Conservation (phyloP, 1,140 invertebrate genomes). For the Nilaparvata lugens region DNA sequence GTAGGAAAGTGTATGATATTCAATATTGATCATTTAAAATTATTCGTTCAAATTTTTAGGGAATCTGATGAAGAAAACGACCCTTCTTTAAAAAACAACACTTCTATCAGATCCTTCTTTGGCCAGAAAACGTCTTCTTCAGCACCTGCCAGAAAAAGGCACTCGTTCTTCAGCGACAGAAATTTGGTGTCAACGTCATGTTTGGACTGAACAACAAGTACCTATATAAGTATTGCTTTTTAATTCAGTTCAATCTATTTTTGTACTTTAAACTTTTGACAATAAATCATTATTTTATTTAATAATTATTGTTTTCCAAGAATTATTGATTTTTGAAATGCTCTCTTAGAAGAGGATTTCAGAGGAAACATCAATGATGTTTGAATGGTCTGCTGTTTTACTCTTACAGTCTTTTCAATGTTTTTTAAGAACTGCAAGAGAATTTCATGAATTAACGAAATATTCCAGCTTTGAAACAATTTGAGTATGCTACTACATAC, state of each 20-base stretch:
- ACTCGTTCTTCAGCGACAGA: slow-evolving; percentile 16
- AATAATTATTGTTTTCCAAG: no score
- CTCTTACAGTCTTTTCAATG: no score
- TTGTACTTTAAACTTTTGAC: not conserved
- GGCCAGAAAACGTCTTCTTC: not conserved
- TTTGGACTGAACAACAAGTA: not conserved
- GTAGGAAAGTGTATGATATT: not conserved
- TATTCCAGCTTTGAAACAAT: no score
- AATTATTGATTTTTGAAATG: no score
- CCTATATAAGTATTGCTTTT: not conserved
- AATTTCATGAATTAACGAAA: no score
- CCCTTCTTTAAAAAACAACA: not conserved
- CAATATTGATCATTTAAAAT: not conserved
- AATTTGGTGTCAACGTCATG: not conserved
- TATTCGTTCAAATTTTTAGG: slow-evolving; percentile 9
- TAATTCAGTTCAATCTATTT: not conserved
- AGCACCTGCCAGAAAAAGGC: slow-evolving; percentile 5
- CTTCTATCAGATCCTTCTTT: slow-evolving; percentile 18
- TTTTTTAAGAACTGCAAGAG: no score
- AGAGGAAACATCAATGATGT: no score
- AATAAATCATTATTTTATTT: no score
- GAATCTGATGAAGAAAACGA: slow-evolving; percentile 14
- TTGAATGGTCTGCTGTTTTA: no score
- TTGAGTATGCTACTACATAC: no score
- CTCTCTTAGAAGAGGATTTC: no score